These are phyloP conservation scores for Sceloporus tristichus DNA, from an alignment of 2,113 vertebrate species.

Conservation along the genomic window DNA sequence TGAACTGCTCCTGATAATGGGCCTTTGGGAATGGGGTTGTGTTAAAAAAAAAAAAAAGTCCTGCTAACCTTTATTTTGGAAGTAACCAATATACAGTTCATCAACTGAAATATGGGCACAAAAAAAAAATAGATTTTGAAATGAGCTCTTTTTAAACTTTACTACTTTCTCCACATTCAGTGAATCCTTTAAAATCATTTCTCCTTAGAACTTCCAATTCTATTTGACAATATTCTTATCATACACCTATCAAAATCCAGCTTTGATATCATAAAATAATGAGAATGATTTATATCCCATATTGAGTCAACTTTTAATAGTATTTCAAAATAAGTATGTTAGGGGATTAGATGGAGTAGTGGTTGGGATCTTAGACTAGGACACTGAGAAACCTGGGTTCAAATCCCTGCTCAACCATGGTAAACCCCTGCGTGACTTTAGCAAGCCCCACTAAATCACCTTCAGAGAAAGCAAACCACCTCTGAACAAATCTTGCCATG, in stretches of 20 bases:
- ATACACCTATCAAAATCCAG: not conserved
- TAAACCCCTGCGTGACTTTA: no score
- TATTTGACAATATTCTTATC: not conserved
- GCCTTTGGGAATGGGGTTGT: not conserved
- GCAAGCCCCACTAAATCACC: no score
- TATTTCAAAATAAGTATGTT: not conserved
- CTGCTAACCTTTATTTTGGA: not conserved
- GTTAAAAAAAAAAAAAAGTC: not conserved
- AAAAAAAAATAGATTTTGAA: not conserved
- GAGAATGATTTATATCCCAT: not conserved
- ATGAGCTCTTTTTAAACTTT: not conserved
- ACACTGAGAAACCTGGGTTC: no score
- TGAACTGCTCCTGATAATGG: not conserved
- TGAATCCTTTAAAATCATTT: not conserved
- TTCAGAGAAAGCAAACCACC: no score
- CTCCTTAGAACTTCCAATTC: not conserved
- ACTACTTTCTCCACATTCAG: not conserved
- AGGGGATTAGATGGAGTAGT: not conserved
- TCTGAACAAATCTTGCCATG: no score
- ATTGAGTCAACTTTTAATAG: not conserved
- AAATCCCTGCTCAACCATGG: no score
- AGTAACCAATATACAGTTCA: not conserved
- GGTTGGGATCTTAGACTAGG: no score
- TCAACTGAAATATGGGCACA: not conserved
- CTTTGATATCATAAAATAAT: not conserved